phyloP scores from a whole-genome alignment of 1,140 invertebrate genomes.

The Glossosoma conforme region DNA sequence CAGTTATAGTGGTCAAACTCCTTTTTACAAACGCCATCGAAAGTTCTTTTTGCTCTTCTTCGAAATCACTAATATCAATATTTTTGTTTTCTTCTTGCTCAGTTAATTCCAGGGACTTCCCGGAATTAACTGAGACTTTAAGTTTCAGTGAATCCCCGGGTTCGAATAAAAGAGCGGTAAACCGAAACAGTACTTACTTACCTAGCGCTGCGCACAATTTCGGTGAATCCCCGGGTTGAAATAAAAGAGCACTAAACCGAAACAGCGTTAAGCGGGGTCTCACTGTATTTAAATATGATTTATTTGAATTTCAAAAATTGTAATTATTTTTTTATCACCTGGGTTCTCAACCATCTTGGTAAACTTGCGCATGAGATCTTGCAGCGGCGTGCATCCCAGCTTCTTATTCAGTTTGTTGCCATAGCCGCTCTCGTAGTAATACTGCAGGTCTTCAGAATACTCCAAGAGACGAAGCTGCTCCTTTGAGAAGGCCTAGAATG shows the following conservation, averaged over 20 bases:
- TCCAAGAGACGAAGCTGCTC: slow-evolving; percentile 69
- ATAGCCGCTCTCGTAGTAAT: slow-evolving; percentile 73
- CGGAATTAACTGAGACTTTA: no score
- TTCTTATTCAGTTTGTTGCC: slow-evolving; percentile 60
- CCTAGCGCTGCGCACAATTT: no score
- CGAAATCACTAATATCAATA: no score
- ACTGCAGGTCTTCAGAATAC: slow-evolving; percentile 73
- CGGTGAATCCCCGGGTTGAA: not conserved
- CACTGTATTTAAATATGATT: no score
- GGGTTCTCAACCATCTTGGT: slow-evolving; percentile 46
- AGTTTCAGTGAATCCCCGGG: no score
- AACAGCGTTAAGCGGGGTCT: not conserved
- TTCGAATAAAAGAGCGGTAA: no score
- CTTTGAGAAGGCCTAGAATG: slow-evolving; percentile 61
- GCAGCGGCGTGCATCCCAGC: slow-evolving; percentile 68
- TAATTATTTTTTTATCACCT: slow-evolving; percentile 31
- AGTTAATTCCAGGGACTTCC: no score
- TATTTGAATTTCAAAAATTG: not conserved
- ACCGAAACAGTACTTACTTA: no score
- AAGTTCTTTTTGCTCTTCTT: no score
- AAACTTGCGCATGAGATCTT: slow-evolving; percentile 70
- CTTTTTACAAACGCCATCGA: no score
- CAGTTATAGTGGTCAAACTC: no score
- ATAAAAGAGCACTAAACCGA: not conserved
- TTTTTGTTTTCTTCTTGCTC: no score